Conservation (phyloP, 64 coral and sea anemone species). For the Exaiptasia diaphana region DNA sequence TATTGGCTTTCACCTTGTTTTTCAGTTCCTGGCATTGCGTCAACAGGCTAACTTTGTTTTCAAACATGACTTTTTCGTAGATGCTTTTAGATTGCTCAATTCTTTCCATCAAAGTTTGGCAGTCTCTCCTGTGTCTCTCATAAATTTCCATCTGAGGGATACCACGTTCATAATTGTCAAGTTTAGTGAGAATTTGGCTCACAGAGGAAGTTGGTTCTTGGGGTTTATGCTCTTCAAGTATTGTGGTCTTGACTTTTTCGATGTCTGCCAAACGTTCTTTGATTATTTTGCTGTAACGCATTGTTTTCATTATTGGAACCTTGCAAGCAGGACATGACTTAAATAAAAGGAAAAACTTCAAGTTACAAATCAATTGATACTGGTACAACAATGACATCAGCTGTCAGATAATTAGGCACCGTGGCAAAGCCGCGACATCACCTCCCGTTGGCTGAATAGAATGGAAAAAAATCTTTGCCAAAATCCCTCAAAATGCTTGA, state of each 20-base stretch:
- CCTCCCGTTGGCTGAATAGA: too few relatives aligned
- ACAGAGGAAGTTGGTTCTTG: too few relatives aligned
- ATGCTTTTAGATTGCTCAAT: neutral
- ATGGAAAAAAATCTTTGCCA: too few relatives aligned
- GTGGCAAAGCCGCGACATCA: too few relatives aligned
- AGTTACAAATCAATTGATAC: too few relatives aligned
- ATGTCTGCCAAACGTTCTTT: conserved; percentile 43
- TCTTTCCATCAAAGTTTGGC: neutral
- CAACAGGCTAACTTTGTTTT: conserved; percentile 54
- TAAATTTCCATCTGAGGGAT: too few relatives aligned
- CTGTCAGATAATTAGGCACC: too few relatives aligned
- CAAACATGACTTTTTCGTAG: neutral
- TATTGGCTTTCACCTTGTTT: neutral
- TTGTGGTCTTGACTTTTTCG: conserved; percentile 38
- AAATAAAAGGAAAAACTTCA: conserved; percentile 17
- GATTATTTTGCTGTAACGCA: conserved; percentile 75
- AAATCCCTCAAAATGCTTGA: too few relatives aligned
- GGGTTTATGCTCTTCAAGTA: neutral
- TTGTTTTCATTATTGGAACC: conserved; percentile 45
- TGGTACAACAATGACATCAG: too few relatives aligned
- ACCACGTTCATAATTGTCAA: too few relatives aligned
- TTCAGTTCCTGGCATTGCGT: conserved; percentile 22
- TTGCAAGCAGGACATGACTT: conserved; percentile 72
- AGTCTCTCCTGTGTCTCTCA: neutral
- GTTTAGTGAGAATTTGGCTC: too few relatives aligned